Evolutionary conservation across 2,797 vertebrate genomes (phyloP).

Genomic region (Tauraco hartlaubi): DNA sequence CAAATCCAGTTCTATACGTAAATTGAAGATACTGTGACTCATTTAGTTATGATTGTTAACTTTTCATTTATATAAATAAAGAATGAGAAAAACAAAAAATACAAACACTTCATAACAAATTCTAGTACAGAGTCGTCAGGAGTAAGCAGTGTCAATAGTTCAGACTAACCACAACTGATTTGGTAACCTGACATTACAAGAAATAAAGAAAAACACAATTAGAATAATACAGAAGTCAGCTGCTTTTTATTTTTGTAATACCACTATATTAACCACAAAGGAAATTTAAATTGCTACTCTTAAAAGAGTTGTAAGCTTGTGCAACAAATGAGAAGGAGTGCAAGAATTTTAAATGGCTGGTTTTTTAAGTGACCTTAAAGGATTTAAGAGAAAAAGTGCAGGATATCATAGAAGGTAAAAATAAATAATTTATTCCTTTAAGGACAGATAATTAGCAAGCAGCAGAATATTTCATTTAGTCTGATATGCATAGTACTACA

Average conservation of each 20-base stretch:
- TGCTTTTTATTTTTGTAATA: constrained; percentile 25
- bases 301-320: neutral
- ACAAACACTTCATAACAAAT: neutral
- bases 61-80: neutral
- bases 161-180: neutral
- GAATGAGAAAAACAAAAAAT: neutral
- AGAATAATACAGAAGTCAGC: neutral
- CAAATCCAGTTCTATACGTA: neutral
- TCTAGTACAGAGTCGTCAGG: neutral
- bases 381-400: neutral
- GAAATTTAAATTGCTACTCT: neutral
- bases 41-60: neutral
- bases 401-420: neutral
- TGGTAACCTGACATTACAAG: neutral
- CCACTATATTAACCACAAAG: neutral
- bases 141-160: neutral
- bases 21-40: neutral
- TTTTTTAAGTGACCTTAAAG: neutral
- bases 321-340: neutral
- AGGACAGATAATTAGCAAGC: neutral
- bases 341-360: neutral
- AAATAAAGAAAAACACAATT: neutral
- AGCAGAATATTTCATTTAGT: neutral
- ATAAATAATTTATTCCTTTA: neutral
- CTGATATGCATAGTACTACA: neutral